A percentile compares a stretch with the other conserved stretches of the same genome.
These are phyloP conservation scores for Drosophila neoperkinsi DNA, from an alignment of 2,888 invertebrate genomes.

Conservation along the genomic window DNA sequence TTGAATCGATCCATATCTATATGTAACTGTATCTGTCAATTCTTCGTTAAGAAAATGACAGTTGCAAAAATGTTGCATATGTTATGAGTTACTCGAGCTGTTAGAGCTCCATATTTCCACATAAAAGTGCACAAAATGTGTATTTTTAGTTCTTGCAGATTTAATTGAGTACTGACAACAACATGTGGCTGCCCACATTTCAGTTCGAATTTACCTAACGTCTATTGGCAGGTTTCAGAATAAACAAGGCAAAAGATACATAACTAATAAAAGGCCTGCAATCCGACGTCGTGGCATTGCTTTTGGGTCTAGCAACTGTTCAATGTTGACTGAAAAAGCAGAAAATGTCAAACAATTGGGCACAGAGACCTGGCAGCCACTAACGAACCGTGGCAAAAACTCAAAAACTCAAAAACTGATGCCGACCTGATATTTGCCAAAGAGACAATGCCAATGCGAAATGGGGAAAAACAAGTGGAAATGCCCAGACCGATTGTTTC, in stretches of 20 bases:
- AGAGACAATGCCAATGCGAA: slow-evolving; percentile 49
- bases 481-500: slow-evolving; percentile 61
- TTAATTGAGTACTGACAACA: slow-evolving; percentile 66
- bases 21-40: background rate
- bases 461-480: slow-evolving; percentile 60
- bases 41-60: background rate
- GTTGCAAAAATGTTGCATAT: background rate
- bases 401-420: slow-evolving; percentile 40
- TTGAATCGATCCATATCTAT: background rate
- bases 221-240: slow-evolving; percentile 63
- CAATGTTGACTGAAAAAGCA: slow-evolving; percentile 35
- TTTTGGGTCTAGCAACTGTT: slow-evolving; percentile 41
- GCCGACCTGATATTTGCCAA: slow-evolving; percentile 50
- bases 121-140: background rate
- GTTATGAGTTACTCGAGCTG: background rate
- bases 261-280: slow-evolving; percentile 50
- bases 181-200: slow-evolving; percentile 65
- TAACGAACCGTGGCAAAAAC: slow-evolving; percentile 61
- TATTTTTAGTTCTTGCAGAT: slow-evolving; percentile 20
- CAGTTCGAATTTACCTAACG: slow-evolving; percentile 55
- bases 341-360: slow-evolving; percentile 47
- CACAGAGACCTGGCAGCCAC: slow-evolving; percentile 15
- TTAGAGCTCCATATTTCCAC: background rate
- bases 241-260: slow-evolving; percentile 26
- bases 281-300: slow-evolving; percentile 6